These are phyloP conservation scores for Prionailurus bengalensis DNA, from an alignment of 2,113 vertebrate species.

Conservation along the genomic window DNA sequence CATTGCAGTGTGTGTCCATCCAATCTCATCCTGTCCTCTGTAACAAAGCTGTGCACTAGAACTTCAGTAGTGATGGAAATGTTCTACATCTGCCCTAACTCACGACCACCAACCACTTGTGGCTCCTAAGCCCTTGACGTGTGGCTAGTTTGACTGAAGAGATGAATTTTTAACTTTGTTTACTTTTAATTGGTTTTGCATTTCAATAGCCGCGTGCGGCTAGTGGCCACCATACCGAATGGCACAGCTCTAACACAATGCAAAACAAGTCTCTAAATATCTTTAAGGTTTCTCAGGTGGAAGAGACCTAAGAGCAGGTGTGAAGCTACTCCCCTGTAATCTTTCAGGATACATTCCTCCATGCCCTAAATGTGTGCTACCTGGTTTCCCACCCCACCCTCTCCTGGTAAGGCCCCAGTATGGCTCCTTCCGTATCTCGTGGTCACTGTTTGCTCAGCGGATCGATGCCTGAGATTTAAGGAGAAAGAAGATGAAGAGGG, in stretches of 20 bases:
- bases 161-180: background rate
- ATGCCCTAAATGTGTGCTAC: background rate
- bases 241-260: background rate
- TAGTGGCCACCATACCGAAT: background rate
- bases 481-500: background rate
- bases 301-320: background rate
- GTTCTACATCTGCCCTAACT: fast-evolving
- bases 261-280: background rate
- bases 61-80: fast-evolving
- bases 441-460: background rate
- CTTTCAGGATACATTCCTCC: background rate
- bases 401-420: background rate
- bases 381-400: background rate
- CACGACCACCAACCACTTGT: too few relatives aligned
- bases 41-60: background rate
- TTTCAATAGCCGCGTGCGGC: background rate
- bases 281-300: background rate
- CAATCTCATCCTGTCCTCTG: background rate
- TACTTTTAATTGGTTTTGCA: background rate
- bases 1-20: fast-evolving
- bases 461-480: background rate
- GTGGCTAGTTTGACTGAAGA: background rate
- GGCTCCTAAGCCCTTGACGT: background rate
- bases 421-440: background rate
- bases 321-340: background rate